A percentile compares a stretch with the other conserved stretches of the same genome.
Evolutionary conservation across 2,113 vertebrate species (phyloP).

Genomic region (Grallaria varia): DNA sequence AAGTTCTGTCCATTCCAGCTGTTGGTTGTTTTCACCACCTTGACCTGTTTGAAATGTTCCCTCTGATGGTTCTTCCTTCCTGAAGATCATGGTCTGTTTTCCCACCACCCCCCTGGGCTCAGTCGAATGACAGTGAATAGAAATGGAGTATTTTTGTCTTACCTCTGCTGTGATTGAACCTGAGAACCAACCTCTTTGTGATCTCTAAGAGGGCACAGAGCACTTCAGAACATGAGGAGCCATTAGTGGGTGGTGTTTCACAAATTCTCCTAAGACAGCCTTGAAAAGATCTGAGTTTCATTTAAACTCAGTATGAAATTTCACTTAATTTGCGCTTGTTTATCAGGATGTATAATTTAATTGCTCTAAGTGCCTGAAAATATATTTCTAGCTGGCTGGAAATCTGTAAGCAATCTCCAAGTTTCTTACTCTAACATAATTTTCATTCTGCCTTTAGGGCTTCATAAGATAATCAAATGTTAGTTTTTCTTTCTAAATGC

Average conservation of each 20-base stretch:
- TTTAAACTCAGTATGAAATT: slow-evolving; percentile 13
- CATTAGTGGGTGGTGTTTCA: neutral
- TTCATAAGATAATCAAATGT: neutral
- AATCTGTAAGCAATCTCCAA: slow-evolving; percentile 9
- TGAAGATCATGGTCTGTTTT: neutral
- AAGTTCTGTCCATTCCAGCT: neutral
- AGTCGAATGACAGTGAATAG: accelerated
- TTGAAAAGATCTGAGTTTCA: neutral
- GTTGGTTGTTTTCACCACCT: neutral
- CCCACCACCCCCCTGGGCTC: neutral
- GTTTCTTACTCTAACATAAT: slow-evolving; percentile 7
- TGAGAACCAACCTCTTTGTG: neutral
- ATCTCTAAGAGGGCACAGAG: neutral
- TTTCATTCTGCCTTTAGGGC: neutral
- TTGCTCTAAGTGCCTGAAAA: slow-evolving; percentile 31
- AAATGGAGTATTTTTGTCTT: neutral
- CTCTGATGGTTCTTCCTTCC: neutral
- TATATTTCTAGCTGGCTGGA: slow-evolving; percentile 16
- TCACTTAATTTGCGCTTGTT: slow-evolving; percentile 32
- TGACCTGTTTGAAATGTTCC: neutral
- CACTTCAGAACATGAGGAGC: neutral
- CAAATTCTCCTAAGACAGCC: neutral
- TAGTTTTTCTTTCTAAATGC: neutral
- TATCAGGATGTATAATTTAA: slow-evolving; percentile 30
- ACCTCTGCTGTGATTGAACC: neutral